Percentiles rank a stretch among this genome's conserved stretches.
Conservation (phyloP, 2,888 invertebrate species). For the Drosophila fungiperda region DNA sequence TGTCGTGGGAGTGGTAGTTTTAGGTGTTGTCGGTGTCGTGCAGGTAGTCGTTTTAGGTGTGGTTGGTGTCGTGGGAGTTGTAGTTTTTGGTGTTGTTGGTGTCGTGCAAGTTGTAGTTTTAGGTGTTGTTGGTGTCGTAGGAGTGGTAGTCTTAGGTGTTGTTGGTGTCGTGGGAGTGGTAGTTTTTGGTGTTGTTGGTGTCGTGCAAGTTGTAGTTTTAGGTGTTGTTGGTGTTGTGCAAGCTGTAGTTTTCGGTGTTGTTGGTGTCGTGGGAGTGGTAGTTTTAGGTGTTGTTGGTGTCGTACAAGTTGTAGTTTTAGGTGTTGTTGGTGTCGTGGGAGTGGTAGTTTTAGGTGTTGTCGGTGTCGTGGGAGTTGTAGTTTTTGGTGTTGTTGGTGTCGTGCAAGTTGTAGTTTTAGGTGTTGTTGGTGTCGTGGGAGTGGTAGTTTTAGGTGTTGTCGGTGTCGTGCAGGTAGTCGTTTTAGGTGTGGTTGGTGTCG, state of each 20-base stretch:
- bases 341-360: conserved; percentile 2
- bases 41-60: conserved; percentile 19
- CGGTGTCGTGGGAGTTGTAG: conserved; percentile 9
- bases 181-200: not conserved
- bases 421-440: not conserved
- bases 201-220: not conserved
- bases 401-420: conserved; percentile 1
- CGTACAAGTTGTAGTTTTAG: not conserved
- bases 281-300: not conserved
- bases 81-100: conserved; percentile 14
- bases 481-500: conserved; percentile 3
- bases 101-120: conserved; percentile 22
- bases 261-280: conserved; percentile 3
- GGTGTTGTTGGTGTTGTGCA: conserved; percentile 4
- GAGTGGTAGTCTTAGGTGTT: conserved; percentile 14
- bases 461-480: conserved; percentile 8
- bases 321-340: conserved; percentile 1
- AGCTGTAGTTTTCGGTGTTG: conserved; percentile 5
- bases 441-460: not conserved
- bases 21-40: not conserved
- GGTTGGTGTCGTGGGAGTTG: conserved; percentile 4
- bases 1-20: conserved; percentile 18
- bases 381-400: conserved; percentile 8
- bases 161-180: not conserved
- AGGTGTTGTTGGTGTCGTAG: conserved; percentile 21